A percentile compares a stretch with the other conserved stretches of the same genome.
phyloP scores from a whole-genome alignment of 2,888 invertebrate genomes.

The Baronia brevicornis region DNA sequence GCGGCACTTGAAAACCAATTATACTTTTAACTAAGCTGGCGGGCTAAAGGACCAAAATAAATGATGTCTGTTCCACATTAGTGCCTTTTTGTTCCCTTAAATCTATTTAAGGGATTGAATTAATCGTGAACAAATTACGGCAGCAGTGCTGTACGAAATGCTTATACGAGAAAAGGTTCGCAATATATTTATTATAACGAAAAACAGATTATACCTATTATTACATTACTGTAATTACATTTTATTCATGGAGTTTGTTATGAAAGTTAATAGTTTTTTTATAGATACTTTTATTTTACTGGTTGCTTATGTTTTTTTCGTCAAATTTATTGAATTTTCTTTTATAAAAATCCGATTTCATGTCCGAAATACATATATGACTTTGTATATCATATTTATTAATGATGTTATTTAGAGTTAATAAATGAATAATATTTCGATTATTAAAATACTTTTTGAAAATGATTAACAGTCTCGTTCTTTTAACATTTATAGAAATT shows the following conservation, averaged over 20 bases:
- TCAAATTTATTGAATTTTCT: too few relatives aligned
- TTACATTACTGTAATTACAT: conserved; percentile 24
- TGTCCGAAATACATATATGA: too few relatives aligned
- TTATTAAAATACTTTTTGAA: too few relatives aligned
- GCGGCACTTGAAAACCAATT: conserved; percentile 59
- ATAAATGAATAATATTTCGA: too few relatives aligned
- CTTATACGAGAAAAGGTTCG: conserved; percentile 17
- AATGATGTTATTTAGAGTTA: too few relatives aligned
- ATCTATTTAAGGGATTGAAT: conserved; percentile 34
- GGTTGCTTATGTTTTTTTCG: conserved; percentile 8
- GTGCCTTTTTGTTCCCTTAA: conserved; percentile 12
- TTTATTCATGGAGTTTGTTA: conserved; percentile 21
- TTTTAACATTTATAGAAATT: too few relatives aligned
- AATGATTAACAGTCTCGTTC: too few relatives aligned
- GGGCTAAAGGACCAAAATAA: conserved; percentile 37
- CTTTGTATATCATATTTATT: too few relatives aligned
- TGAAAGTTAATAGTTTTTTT: conserved; percentile 15
- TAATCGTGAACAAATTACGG: conserved; percentile 45
- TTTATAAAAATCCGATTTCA: too few relatives aligned
- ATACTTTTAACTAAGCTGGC: conserved; percentile 51
- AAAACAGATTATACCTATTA: conserved; percentile 25
- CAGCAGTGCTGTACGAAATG: conserved; percentile 3
- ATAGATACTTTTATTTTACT: conserved; percentile 10
- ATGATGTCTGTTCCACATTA: conserved; percentile 32
- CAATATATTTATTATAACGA: conserved; percentile 24